Evolutionary conservation across 1,140 invertebrate species (phyloP), one percentile per base, ranked within the genome.

Genomic region (Zelostemma sp.): DNA sequence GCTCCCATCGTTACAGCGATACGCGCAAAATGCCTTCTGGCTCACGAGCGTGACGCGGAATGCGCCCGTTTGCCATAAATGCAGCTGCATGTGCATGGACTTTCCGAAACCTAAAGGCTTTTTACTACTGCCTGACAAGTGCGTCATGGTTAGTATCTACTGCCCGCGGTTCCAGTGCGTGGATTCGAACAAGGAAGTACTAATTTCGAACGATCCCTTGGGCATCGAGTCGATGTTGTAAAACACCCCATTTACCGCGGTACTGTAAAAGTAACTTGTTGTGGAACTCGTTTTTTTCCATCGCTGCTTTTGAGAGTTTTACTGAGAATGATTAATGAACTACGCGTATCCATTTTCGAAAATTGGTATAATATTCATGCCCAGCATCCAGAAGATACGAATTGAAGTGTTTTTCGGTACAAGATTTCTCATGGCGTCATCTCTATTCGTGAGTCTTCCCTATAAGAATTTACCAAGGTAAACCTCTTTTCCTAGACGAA

Each of bases 21-120:
- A 41, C 53, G 68, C 60, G 60, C 60, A 43, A 63, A 70, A 76
- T 74, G 60, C 68, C 74, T 74, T 57, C 63, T 53, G 66, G 56
- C 61, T 73, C 63, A 59, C 64, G 64, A 76, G 74, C 74, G 68
- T 74, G 70, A 74, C 74, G 61, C 53, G 68, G 66, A 76, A 76
- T 76, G 68, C 53, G 55, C 31, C 28, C 48, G 48, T 60, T 43
- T 41, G 61, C 60, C 56, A 64, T 70, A 70, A 70, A 70, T 70
- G 47, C 47, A 9, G 40, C 11, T 53, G 45, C 33, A 54, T 53
- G 54, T 45, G 21, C 47, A 15, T 19, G 11, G 19, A 15, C 17
- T 64, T 60, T 61, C 47, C 57, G 28, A 64, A 63, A 60, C 38
- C 56, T 38, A 41, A 45, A 51, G 54, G 31, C 54, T 59, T 69